Base-by-base conservation (phyloP, 2,113 vertebrate genomes). In the Clarias gariepinus region DNA sequence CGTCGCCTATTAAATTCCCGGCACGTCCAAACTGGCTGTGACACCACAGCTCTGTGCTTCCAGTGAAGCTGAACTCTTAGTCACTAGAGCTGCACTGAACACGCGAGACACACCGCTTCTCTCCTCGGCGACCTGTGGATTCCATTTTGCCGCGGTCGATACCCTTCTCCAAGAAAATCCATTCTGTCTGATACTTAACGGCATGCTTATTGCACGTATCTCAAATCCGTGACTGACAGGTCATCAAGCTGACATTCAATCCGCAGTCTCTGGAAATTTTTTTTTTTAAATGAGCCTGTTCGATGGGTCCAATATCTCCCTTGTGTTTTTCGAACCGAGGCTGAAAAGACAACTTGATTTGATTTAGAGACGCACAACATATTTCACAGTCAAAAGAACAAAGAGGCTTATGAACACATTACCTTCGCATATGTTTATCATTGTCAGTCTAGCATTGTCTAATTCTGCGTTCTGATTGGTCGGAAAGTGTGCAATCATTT, bases 21-120 rank as follows among this genome's bases (percentile, higher is more conserved):
- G 71, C 87, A 88, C 87, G 84, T 88, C 73, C 63, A n/a, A 78
- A 60, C 66, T n/a, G 30, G 78, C 87, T 76, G 83, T 88, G 87
- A 88, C 87, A 77, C 69, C 83, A 53, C 52, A 41, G 83, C 83
- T 33, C 78, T 33, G 58, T 64, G 77, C 83, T 84, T 76, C 58
- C 83, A 85, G 78, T 80, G 60, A 85, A 85, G 57, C 78, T 25
- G 87, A 80, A 81, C 64, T 69, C 82, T 52, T 28, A 58, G 85
- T 58, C 71, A 57, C 81, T 28, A 23, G 10, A 25, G 63, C 71
- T 15, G 30, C 61, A 36, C 58, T 36, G 28, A 63, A 76, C 69
- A 25, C 25, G 8, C 1, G 41, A 82, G 19, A 53, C 81, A 16
- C 23, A 64, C 41, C 15, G n/a, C 52, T 4, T 66, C 73, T 55